Conservation (phyloP, 1,140 invertebrate species). For the Calycopis cecrops region DNA sequence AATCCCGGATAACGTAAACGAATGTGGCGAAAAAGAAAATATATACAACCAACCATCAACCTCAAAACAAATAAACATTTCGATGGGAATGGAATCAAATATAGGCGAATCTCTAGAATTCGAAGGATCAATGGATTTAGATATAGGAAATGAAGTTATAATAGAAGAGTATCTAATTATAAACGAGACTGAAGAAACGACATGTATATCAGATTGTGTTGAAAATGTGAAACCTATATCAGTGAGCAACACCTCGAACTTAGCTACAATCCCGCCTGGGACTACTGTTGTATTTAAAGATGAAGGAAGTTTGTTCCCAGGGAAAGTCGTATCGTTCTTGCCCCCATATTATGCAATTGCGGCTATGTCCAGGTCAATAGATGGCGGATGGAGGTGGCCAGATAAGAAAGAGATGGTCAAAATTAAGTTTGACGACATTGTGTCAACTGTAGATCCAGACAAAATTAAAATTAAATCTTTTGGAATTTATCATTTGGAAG, state of each 20-base stretch:
- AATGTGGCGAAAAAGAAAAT: slow-evolving; percentile 7
- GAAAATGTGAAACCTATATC: too few species aligned
- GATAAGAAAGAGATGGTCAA: slow-evolving; percentile 7
- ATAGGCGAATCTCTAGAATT: neutral
- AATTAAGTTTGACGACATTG: neutral
- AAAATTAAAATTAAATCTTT: slow-evolving; percentile 6
- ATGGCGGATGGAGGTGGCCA: slow-evolving; percentile 14
- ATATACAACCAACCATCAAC: slow-evolving; percentile 6
- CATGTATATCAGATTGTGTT: neutral
- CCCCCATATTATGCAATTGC: neutral
- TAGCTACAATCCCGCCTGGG: slow-evolving; percentile 7
- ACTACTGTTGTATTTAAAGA: slow-evolving; percentile 11
- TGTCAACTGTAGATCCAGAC: neutral
- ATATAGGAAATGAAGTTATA: neutral
- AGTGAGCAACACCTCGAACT: too few species aligned
- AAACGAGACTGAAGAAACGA: neutral
- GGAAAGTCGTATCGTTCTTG: neutral
- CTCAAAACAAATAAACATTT: slow-evolving; percentile 1
- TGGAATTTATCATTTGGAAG: slow-evolving; percentile 1
- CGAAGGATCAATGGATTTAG: neutral
- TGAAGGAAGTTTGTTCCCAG: slow-evolving; percentile 16
- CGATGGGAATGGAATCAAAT: slow-evolving; percentile 10
- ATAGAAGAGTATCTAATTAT: neutral
- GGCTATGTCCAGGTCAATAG: neutral
- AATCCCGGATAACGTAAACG: neutral